These are phyloP conservation scores for Amiota communis DNA, from an alignment of 2,888 invertebrate species.

Conservation along the genomic window DNA sequence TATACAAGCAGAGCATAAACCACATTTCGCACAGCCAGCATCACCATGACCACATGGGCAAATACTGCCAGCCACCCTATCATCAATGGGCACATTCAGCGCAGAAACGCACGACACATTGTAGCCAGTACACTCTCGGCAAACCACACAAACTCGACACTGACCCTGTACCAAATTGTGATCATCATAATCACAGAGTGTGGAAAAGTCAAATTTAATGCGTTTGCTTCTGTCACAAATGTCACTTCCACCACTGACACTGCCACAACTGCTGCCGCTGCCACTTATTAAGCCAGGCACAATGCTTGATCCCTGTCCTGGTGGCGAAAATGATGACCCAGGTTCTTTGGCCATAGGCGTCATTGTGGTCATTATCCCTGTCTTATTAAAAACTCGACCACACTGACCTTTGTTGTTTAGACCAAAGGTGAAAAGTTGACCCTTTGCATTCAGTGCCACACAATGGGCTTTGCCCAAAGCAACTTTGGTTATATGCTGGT, in stretches of 20 bases:
- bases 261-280: neutral
- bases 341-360: conserved; percentile 48
- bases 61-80: conserved; percentile 89
- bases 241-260: conserved; percentile 26
- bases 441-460: conserved; percentile 89
- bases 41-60: conserved; percentile 98
- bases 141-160: conserved; percentile 82
- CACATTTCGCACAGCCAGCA: conserved; percentile 93
- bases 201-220: conserved; percentile 69
- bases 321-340: conserved; percentile 39
- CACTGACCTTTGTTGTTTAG: conserved; percentile 99
- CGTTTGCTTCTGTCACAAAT: conserved; percentile 35
- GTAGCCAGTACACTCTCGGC: conserved; percentile 95
- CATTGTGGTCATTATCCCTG: conserved; percentile 48
- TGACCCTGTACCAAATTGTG: conserved; percentile 74
- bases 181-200: conserved; percentile 75
- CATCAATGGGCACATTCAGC: conserved; percentile 82
- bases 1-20: conserved; percentile 92
- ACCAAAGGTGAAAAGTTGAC: conserved; percentile 95
- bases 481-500: conserved; percentile 82
- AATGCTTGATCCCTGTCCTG: conserved; percentile 6
- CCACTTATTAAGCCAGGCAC: neutral
- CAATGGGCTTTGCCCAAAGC: conserved; percentile 96
- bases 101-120: conserved; percentile 82
- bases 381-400: conserved; percentile 83